Conservation (phyloP, 2,888 invertebrate genomes). For the Ichneumoninae sp. region DNA sequence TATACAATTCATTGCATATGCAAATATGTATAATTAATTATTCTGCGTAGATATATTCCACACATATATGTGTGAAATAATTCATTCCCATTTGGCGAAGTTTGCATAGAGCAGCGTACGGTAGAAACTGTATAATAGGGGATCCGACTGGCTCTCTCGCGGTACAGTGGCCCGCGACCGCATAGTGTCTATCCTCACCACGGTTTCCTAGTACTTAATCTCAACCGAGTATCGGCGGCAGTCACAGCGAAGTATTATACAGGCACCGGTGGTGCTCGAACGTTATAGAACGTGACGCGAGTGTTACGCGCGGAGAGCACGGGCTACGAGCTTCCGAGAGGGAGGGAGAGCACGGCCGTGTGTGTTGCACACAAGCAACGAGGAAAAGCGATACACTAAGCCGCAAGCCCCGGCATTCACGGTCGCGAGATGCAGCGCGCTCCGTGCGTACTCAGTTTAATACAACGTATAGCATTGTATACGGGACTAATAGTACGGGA, state of each 20-base stretch:
- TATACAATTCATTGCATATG: too few species aligned
- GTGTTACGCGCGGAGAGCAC: slow-evolving; percentile 49
- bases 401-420: slow-evolving; percentile 40
- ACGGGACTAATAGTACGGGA: not conserved
- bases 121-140: slow-evolving; percentile 22
- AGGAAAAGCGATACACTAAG: slow-evolving; percentile 33
- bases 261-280: slow-evolving; percentile 34
- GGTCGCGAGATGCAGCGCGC: slow-evolving; percentile 31
- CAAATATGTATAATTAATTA: not conserved
- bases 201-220: slow-evolving; percentile 80
- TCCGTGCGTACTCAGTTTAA: not conserved
- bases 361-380: not conserved
- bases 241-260: slow-evolving; percentile 54
- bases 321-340: not conserved
- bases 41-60: not conserved
- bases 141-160: slow-evolving; percentile 35
- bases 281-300: slow-evolving; percentile 66
- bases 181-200: slow-evolving; percentile 56
- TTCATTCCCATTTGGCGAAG: slow-evolving; percentile 11
- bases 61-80: not conserved
- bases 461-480: not conserved
- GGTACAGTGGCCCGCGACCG: slow-evolving; percentile 35
- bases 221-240: slow-evolving; percentile 74
- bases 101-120: slow-evolving; percentile 14
- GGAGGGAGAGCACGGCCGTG: not conserved